Conservation (phyloP, 2,888 invertebrate genomes). For the Digitonthophagus gazella region DNA sequence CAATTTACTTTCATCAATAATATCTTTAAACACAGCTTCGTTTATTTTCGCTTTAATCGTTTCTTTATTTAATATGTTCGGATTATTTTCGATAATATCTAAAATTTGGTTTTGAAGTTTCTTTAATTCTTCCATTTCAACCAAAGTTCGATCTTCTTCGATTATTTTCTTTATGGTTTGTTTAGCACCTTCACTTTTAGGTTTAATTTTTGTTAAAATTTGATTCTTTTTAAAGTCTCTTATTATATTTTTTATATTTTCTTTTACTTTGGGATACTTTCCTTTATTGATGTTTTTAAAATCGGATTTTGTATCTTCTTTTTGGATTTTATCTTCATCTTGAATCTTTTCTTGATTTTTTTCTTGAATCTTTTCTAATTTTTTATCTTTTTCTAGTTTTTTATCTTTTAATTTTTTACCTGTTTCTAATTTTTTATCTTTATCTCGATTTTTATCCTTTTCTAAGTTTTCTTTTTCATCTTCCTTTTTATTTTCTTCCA, state of each 20-base stretch:
- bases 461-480: slow-evolving; percentile 21
- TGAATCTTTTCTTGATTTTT: slow-evolving; percentile 23
- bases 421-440: slow-evolving; percentile 23
- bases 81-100: slow-evolving; percentile 53
- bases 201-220: slow-evolving; percentile 26
- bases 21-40: slow-evolving; percentile 43
- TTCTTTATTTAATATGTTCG: slow-evolving; percentile 53
- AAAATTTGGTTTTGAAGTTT: slow-evolving; percentile 53
- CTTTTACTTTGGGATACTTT: slow-evolving; percentile 31
- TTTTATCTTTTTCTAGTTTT: slow-evolving; percentile 22
- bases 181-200: slow-evolving; percentile 31
- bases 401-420: slow-evolving; percentile 27
- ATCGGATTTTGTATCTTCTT: slow-evolving; percentile 23
- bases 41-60: slow-evolving; percentile 52
- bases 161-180: slow-evolving; percentile 43
- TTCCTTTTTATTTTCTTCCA: slow-evolving; percentile 22
- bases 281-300: background rate
- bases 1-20: slow-evolving; percentile 27
- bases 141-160: slow-evolving; percentile 49
- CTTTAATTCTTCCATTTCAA: slow-evolving; percentile 52
- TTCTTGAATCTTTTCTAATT: slow-evolving; percentile 28
- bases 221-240: slow-evolving; percentile 44
- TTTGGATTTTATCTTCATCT: background rate
- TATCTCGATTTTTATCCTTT: slow-evolving; percentile 9
- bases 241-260: slow-evolving; percentile 39